Base-by-base conservation (phyloP, 2,113 vertebrate genomes). In the Grammomys surdaster region DNA sequence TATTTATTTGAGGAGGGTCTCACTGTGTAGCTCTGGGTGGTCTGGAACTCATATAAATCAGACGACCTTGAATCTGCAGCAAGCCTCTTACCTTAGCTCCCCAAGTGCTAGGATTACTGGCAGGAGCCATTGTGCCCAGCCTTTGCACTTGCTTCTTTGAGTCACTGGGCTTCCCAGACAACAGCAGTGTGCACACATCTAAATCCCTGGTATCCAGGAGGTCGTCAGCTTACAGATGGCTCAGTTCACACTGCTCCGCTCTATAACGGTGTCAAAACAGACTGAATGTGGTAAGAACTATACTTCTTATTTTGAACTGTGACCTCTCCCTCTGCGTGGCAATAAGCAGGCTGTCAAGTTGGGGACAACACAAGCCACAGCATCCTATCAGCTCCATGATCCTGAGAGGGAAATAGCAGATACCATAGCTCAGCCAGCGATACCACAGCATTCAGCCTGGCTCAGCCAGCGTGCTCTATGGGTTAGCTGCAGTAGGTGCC, bases 191-290 rank as follows among this genome's bases (percentile, higher is more conserved):
- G 22, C 24, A 40, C 19, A 7, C 1, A 13, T 1, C 16, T 6
- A 8, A 7, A 43, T 5, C 75, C 4, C 20, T 33, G 22, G 6
- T 0, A 24, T 31, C 28, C 7, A 26, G 36, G 8, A 20, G 1
- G 40, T 46, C n/a, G 7, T 33, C 12, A n/a, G 3, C 26, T 46
- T 58, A 51, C 46, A 28, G 17, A n/a, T 22, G 20, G 10, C 16
- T 67, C 36, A 33, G 60, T 31, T 93, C 40, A 36, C 2, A 11
- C 8, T 46, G 19, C 54, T 63, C 69, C 8, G 26, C 4, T 89
- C 36, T 24, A 63, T 16, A 7, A 72, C 22, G 7, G 40, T 26
- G 40, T 16, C 43, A 24, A 63, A 63, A 9, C 24, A 73, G 48
- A 40, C 31, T 48, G 28, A 60, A 36, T 16, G 43, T 48, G 8